These are phyloP conservation scores for Lepidotrigona ventralis DNA, from an alignment of 1,140 invertebrate genomes.

Conservation along the genomic window DNA sequence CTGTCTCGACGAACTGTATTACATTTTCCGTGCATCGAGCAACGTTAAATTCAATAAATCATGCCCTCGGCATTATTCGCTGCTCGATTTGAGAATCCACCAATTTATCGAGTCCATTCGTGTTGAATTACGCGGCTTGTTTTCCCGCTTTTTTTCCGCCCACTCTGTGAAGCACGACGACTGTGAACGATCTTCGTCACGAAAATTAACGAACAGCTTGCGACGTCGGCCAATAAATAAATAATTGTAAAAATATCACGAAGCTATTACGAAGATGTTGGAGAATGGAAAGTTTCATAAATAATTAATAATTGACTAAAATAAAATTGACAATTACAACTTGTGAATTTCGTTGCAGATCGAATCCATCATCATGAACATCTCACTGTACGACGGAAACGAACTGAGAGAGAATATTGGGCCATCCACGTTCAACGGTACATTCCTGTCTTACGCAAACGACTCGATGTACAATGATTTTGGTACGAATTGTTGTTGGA, in stretches of 20 bases:
- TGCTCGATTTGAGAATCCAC: background rate
- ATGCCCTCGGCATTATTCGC: background rate
- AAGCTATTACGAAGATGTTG: no score
- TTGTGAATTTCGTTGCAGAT: constrained; percentile 19
- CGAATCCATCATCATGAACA: constrained; percentile 50
- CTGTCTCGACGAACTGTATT: background rate
- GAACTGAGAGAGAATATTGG: constrained; percentile 42
- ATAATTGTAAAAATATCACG: background rate
- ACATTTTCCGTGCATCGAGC: background rate
- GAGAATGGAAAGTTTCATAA: background rate
- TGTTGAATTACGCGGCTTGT: background rate
- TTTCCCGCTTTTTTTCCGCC: background rate
- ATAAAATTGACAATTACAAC: background rate
- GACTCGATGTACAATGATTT: constrained; percentile 45
- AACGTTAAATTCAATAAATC: constrained; percentile 6
- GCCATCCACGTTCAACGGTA: constrained; percentile 40
- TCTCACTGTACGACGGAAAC: constrained; percentile 50
- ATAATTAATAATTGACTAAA: background rate
- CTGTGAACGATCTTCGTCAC: background rate
- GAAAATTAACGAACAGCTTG: background rate
- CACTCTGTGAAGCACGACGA: fast-evolving
- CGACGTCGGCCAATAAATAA: background rate
- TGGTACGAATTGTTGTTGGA: constrained; percentile 44
- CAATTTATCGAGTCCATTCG: background rate
- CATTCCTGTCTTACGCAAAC: constrained; percentile 38